Conservation (phyloP, 2,113 vertebrate genomes). For the Eupsittula cactorum region DNA sequence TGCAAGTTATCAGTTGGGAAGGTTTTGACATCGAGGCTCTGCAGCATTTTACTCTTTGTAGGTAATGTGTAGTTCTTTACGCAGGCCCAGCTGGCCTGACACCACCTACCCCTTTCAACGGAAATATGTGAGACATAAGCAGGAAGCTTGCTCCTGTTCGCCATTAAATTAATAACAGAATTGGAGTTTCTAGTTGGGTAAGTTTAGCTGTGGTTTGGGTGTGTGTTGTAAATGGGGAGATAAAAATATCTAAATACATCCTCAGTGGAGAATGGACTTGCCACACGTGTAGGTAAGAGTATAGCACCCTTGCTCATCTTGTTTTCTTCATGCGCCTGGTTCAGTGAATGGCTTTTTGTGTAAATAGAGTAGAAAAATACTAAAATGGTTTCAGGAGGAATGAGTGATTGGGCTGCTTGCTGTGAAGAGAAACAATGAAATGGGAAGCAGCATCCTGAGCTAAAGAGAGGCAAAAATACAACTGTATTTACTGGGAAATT, state of each 20-base stretch:
- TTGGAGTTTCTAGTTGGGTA: neutral
- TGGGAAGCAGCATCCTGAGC: neutral
- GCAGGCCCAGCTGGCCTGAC: neutral
- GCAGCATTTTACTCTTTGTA: neutral
- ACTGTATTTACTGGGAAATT: constrained; percentile 35
- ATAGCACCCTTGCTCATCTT: neutral
- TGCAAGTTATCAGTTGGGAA: neutral
- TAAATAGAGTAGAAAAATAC: neutral
- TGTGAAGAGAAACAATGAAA: neutral
- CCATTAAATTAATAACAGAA: neutral
- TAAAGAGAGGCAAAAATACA: neutral
- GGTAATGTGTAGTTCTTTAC: neutral
- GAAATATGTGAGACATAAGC: neutral
- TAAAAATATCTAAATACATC: neutral
- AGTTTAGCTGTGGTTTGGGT: neutral
- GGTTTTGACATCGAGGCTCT: neutral
- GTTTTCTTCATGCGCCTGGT: neutral
- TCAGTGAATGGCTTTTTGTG: neutral
- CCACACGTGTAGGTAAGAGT: accelerated
- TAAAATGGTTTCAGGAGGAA: neutral
- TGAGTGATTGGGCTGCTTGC: neutral
- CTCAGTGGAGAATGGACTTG: neutral
- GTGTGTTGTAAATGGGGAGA: neutral
- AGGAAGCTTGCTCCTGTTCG: neutral
- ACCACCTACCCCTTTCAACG: neutral